Base-by-base conservation (phyloP, 1,140 invertebrate species). In the Mizuhopecten yessoensis region DNA sequence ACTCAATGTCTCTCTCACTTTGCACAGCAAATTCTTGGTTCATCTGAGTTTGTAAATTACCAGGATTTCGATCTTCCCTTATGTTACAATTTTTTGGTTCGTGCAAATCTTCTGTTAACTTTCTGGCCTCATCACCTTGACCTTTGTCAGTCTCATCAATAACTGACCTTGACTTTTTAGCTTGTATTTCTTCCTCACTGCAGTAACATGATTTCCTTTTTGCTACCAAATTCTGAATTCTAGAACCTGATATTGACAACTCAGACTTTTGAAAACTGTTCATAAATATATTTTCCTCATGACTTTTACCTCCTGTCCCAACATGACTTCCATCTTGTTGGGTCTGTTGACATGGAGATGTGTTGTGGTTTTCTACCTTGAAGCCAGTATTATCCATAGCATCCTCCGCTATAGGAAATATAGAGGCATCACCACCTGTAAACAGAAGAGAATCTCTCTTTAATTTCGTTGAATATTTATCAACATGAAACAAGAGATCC, bases 371-470 rank as follows among this genome's bases (percentile, higher is more conserved):
- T 45, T 45, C 42, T 5, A 75, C 57, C n/a, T n/a, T 75, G 5
- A 75, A n/a, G 11, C 57, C 57, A 75, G 57, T 29, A 11, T 75
- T 75, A 9, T n/a, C 17, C n/a, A 33, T 11, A 33, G 34, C 7
- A 34, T 86, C 57, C 86, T 57, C 57, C 88, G 88, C 34, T 91
- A 93, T 95, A 15, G 97, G 97, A 96, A 98, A 98, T 94, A 99
- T 99, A n/a, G 98, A 98, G 33, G 98, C 99, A 97, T 99, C 99
- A 0, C 99, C 99, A 97, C 96, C 96, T 96, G 34, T 20, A 92
- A 93, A 91, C 86, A 75, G 29, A 3, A 75, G 5, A 49, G n/a
- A n/a, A n/a, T n/a, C n/a, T n/a, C n/a, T n/a, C n/a, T n/a, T n/a
- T n/a, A n/a, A n/a, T n/a, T n/a, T n/a, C n/a, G n/a, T n/a, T n/a